Percentiles rank a stretch among this genome's conserved stretches.
phyloP scores from a whole-genome alignment of 2,113 vertebrate species.

The Nannobrachium achirus region DNA sequence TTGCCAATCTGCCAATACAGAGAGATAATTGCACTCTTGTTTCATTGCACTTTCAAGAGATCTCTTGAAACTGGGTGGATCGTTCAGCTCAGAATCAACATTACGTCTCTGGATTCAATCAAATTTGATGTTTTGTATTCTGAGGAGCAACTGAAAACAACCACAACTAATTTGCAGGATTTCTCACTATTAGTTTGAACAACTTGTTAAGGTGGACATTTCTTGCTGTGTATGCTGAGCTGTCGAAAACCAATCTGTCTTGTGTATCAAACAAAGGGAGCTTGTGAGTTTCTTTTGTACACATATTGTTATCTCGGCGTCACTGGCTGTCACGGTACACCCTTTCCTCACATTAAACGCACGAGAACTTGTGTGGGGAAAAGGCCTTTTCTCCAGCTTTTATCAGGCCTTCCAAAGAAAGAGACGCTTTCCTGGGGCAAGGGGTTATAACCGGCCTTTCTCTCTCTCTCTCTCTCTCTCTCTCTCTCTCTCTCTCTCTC shows the following conservation, averaged over 20 bases:
- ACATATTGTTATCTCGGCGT: constrained; percentile 51
- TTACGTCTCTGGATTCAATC: too few relatives aligned
- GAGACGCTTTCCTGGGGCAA: constrained; percentile 80
- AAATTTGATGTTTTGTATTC: too few relatives aligned
- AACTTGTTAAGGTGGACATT: background rate
- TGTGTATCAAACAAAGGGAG: constrained; percentile 23
- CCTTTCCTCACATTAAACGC: constrained; percentile 62
- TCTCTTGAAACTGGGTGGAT: background rate
- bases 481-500: constrained; percentile 12
- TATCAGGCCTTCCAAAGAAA: constrained; percentile 75
- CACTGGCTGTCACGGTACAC: constrained; percentile 43
- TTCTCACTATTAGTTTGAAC: background rate
- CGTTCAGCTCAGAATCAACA: too few relatives aligned
- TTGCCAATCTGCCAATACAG: too few relatives aligned
- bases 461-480: constrained; percentile 36
- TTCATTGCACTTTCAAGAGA: background rate
- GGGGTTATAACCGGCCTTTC: constrained; percentile 77
- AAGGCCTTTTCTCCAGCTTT: constrained; percentile 59
- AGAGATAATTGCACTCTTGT: background rate
- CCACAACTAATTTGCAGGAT: background rate
- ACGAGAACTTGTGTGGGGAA: constrained; percentile 42
- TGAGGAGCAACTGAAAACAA: too few relatives aligned
- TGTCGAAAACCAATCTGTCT: constrained; percentile 27
- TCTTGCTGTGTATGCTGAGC: constrained; percentile 4
- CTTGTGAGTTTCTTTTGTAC: constrained; percentile 32